phyloP scores from a whole-genome alignment of 2,888 invertebrate species.

The Macaria notata region DNA sequence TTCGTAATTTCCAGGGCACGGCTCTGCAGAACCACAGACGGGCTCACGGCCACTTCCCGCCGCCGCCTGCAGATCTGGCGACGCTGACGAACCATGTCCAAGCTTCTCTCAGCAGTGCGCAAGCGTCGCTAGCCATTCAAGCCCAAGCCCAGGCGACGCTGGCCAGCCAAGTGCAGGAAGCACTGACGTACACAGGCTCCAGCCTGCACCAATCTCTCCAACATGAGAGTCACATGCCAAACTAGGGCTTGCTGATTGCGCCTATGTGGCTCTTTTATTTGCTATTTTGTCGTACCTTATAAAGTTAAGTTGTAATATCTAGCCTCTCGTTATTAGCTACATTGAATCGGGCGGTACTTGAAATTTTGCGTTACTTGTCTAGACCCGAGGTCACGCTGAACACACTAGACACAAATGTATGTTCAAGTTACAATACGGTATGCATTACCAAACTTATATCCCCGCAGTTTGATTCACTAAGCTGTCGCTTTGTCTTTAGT shows the following conservation, averaged over 20 bases:
- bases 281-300: too few relatives aligned
- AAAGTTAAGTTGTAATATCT: too few relatives aligned
- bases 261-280: too few relatives aligned
- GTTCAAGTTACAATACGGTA: too few relatives aligned
- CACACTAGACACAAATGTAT: too few relatives aligned
- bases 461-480: too few relatives aligned
- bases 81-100: slow-evolving; percentile 28
- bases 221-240: slow-evolving; percentile 22
- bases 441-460: too few relatives aligned
- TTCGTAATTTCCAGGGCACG: slow-evolving; percentile 62
- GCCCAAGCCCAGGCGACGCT: slow-evolving; percentile 29
- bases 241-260: slow-evolving; percentile 6
- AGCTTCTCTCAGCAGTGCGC: slow-evolving; percentile 20
- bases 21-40: slow-evolving; percentile 84
- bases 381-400: too few relatives aligned
- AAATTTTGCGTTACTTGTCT: too few relatives aligned
- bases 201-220: slow-evolving; percentile 14
- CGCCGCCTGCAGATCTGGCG: slow-evolving; percentile 21
- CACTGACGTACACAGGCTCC: slow-evolving; percentile 20
- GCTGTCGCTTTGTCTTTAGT: too few relatives aligned
- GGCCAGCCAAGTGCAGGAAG: slow-evolving; percentile 23
- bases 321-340: too few relatives aligned
- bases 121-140: slow-evolving; percentile 9
- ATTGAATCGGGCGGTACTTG: too few relatives aligned
- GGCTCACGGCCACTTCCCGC: slow-evolving; percentile 80